Evolutionary conservation across 2,888 invertebrate genomes (phyloP), one percentile per base, ranked within the genome.

Genomic region (Ectemnius continuus): DNA sequence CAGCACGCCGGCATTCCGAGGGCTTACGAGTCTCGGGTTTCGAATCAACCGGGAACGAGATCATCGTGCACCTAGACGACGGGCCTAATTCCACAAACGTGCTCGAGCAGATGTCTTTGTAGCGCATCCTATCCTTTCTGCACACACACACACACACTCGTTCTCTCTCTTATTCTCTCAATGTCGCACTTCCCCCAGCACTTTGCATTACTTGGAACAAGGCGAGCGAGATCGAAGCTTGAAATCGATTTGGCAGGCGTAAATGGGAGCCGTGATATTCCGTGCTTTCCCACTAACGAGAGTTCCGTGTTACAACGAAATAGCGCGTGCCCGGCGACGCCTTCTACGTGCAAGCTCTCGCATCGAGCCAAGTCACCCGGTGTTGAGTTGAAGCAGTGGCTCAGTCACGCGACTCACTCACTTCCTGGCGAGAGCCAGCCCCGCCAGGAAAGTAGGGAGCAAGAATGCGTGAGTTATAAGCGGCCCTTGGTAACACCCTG

Each of bases 31-130:
- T 48, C 58, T 28, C 23, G 47, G 59, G 52, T 18, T 56, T n/a
- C 20, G 63, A 67, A 69, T 64, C 63, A 48, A 69, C 60, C 58
- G 45, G 62, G 48, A 60, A 47, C 61, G 57, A 65, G 59, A 71
- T 79, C 71, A 62, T 36, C 73, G 48, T 46, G 48, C 56, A 20
- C 56, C 46, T 57, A 63, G 20, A 23, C 8, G 65, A 56, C 28
- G 74, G 61, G 73, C 75, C 76, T 82, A 82, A 80, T 80, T 80
- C 80, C 66, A 61, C 48, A 74, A 73, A 80, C 79, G 80, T 82
- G 75, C 79, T 66, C 76, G 78, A 82, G 80, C 75, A 80, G 74
- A 47, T 66, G 61, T 69, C 70, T 74, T 36, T 36, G 36, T 36
- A 36, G 6, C 36, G 11, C 36, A 36, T 36, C 36, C 36, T 36